phyloP scores from a whole-genome alignment of 2,888 invertebrate genomes.

The Neoitamus cyanurus region DNA sequence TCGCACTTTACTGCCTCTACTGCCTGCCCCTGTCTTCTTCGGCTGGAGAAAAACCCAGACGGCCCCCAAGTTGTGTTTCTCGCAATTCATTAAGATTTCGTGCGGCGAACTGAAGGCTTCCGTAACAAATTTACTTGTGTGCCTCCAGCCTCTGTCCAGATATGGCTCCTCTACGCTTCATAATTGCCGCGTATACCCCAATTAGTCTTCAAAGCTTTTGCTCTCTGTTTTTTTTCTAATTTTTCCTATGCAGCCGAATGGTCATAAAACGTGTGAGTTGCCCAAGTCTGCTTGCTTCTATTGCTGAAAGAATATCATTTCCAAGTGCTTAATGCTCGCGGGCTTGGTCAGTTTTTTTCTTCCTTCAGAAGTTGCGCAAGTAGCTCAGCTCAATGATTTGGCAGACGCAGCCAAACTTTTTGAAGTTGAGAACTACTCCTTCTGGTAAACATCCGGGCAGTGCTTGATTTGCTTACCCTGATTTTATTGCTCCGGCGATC shows the following conservation, averaged over 20 bases:
- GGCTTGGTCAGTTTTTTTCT: neutral
- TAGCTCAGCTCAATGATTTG: neutral
- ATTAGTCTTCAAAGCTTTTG: neutral
- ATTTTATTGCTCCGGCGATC: neutral
- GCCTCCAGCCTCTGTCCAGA: neutral
- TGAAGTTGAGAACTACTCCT: neutral
- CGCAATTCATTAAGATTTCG: slow-evolving; percentile 23
- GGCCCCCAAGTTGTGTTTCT: neutral
- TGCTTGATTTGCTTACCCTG: neutral
- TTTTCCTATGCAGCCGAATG: neutral
- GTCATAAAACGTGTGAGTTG: neutral
- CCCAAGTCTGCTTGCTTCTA: neutral
- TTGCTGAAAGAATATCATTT: neutral
- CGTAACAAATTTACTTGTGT: neutral
- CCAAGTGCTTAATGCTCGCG: neutral
- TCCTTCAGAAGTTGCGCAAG: neutral
- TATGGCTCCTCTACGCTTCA: neutral
- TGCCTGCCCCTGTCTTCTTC: neutral
- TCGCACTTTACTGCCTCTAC: neutral
- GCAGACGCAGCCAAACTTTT: neutral
- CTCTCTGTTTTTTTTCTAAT: neutral
- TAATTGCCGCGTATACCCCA: neutral
- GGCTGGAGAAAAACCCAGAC: neutral
- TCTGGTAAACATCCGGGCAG: neutral
- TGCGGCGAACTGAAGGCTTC: neutral